Base-by-base conservation (phyloP, 2,113 vertebrate genomes). In the Drymodes brunneopygia region DNA sequence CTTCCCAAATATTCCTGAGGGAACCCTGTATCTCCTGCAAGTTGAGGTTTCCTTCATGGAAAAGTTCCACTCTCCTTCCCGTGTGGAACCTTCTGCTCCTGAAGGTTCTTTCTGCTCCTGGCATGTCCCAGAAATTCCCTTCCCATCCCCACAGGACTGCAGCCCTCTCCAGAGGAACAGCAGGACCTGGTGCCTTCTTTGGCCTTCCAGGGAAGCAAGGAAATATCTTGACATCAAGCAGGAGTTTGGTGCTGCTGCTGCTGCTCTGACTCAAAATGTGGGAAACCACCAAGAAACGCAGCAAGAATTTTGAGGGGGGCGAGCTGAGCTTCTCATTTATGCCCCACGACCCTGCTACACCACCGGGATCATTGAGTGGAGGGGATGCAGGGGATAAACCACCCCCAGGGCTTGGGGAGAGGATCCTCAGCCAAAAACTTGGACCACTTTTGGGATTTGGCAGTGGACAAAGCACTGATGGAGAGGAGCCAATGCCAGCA, bases 291-390 rank as follows among this genome's bases (percentile, higher is more conserved):
- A 21, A 60, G 45, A 57, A 60, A 45, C 53, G 27, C 57, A 70
- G 19, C n/a, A 29, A 40, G 67, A 13, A 29, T 48, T 66, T 21
- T 23, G n/a, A 20, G 58, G 9, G 44, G 25, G 21, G 25, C 7
- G 3, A 2, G 20, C 18, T 2, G 29, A 71, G 19, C 40, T 47
- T 13, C 62, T 72, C 23, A 3, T 64, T 62, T 61, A 2, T 8
- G 25, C 24, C 53, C 65, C 77, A 28, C 6, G 0, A 3, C 6
- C 17, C 69, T 57, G 40, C 44, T 23, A 3, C 19, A 22, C 0
- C 1, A 3, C 5, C 5, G 64, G 42, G 33, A 35, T 27, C 33
- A 5, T 6, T 22, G 54, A 21, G 1, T 0, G 36, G 45, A 40
- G 40, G 3, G 14, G 17, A 12, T 13, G 31, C 18, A n/a, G 42